Conservation (phyloP, 1,140 invertebrate genomes). For the Bombus terrestris region DNA sequence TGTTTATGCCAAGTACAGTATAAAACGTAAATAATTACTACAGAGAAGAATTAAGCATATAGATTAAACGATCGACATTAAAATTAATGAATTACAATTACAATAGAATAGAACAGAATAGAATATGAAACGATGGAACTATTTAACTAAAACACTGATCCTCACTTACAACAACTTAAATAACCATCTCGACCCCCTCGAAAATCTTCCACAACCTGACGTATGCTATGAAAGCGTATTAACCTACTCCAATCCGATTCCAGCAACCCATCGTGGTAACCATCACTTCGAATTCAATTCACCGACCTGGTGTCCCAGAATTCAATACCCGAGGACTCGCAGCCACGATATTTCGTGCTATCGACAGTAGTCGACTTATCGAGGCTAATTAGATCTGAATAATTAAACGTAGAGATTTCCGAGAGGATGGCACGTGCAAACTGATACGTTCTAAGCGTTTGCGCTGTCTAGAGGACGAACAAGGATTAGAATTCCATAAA, state of each 20-base stretch:
- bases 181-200: no score
- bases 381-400: constrained; percentile 11
- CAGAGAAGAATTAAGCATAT: no score
- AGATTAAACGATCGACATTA: no score
- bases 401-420: constrained; percentile 30
- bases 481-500: no score
- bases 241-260: background rate
- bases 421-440: background rate
- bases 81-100: no score
- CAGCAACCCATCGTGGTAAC: background rate
- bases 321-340: constrained; percentile 41
- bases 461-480: no score
- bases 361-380: constrained; percentile 47
- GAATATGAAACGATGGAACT: no score
- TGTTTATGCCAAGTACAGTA: no score
- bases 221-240: background rate
- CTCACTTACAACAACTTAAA: no score
- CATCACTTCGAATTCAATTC: background rate
- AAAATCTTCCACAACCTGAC: background rate
- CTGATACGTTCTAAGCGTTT: background rate
- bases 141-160: no score
- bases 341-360: constrained; percentile 47
- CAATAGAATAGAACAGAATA: no score
- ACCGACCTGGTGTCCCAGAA: constrained; percentile 12
- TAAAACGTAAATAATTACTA: no score